Evolutionary conservation across 2,113 vertebrate species (phyloP), one percentile per base, ranked within the genome.

Genomic region (Oreocharis arfaki): DNA sequence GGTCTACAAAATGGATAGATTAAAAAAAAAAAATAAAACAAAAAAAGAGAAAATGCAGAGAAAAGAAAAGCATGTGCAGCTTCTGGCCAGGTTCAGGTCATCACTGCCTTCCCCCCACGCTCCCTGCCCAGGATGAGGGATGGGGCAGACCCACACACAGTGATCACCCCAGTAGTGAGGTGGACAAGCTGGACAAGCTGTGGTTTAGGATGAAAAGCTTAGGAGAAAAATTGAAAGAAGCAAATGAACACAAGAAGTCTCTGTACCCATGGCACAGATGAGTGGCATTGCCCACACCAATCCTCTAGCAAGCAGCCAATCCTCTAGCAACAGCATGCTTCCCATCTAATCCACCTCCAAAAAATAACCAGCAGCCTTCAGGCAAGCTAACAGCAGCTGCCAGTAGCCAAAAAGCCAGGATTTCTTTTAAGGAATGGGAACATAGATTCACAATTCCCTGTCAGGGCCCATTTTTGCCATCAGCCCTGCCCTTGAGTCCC

Each of bases 81-180:
- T 69, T 77, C n/a, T 77, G 71, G 13, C 15, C 0, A 0, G 23
- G 21, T 19, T 60, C 61, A 59, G 49, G 41, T 37, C 37, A 69
- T 6, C 63, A 50, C 86, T 83, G 42, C 37, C 47, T 59, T 59
- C 1, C 2, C 13, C 24, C 4, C 1, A 3, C 0, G 0, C 37
- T 41, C 57, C 46, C 3, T 3, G 0, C 41, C 53, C 73, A 61
- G 37, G 61, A 16, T 1, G 3, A 77, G 24, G 71, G 57, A 39
- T 79, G 57, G 42, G n/a, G 47, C 67, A 64, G 27, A 56, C 21
- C 44, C 33, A 16, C 46, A 10, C 0, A 0, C 46, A 65, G 35
- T 24, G 30, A 32, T 42, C 59, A 53, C 46, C 32, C 59, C 81
- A 57, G 5, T 1, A 63, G 37, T 0, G 3, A 75, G 47, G 39